These are phyloP conservation scores for Acleris emargana DNA, from an alignment of 2,888 invertebrate genomes.

Conservation along the genomic window DNA sequence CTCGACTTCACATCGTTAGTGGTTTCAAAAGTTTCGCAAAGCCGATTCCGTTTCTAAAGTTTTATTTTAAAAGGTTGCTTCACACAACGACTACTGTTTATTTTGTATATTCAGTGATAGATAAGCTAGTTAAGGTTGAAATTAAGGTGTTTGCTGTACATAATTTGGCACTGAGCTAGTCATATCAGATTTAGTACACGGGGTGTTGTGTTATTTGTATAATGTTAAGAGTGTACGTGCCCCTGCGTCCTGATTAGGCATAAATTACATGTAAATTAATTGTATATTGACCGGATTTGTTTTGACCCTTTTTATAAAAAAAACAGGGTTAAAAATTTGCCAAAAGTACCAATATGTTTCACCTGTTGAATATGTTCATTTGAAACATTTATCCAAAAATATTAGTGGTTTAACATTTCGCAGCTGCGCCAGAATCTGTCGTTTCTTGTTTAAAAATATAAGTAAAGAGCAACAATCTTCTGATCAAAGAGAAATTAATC, in stretches of 20 bases:
- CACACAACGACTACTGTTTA: conserved; percentile 27
- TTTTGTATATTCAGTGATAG: conserved; percentile 26
- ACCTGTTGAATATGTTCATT: neutral
- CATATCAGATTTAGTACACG: conserved; percentile 63
- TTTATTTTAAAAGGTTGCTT: conserved; percentile 8
- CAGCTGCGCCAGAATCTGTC: conserved; percentile 1
- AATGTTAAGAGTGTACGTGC: conserved; percentile 31
- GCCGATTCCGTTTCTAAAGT: conserved; percentile 33
- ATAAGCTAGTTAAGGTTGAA: conserved; percentile 22
- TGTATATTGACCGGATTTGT: neutral
- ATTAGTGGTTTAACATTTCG: too few relatives aligned
- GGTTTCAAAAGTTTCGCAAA: conserved; percentile 19
- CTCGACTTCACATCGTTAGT: conserved; percentile 15
- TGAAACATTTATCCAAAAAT: neutral
- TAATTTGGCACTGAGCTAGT: conserved; percentile 69
- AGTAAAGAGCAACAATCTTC: conserved; percentile 4
- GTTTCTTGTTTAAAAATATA: too few relatives aligned
- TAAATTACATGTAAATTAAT: conserved; percentile 18
- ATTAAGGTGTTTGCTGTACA: conserved; percentile 60
- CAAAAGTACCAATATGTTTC: neutral
- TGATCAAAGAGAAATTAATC: conserved; percentile 31
- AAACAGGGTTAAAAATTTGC: conserved; percentile 5
- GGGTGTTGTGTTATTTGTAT: conserved; percentile 42
- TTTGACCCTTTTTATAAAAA: neutral
- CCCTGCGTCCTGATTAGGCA: conserved; percentile 34